phyloP scores from a whole-genome alignment of 2,797 vertebrate genomes.

The Morelia viridis region DNA sequence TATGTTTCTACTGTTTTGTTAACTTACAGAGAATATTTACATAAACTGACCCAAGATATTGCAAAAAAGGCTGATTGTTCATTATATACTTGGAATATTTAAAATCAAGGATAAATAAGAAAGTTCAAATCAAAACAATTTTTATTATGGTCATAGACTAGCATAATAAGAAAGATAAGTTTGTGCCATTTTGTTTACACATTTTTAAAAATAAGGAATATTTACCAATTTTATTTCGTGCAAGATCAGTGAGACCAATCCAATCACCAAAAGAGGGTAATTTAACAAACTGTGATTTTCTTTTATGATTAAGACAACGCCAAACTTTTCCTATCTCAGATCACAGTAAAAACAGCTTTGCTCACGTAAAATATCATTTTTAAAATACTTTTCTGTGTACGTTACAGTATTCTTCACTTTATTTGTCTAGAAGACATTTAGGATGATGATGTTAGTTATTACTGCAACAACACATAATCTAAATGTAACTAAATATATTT shows the following conservation, averaged over 20 bases:
- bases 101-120: constrained; percentile 28
- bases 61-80: constrained; percentile 14
- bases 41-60: neutral
- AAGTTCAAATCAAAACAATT: neutral
- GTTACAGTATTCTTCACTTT: constrained; percentile 29
- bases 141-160: neutral
- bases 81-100: neutral
- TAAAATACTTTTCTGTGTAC: constrained; percentile 13
- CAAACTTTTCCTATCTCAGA: constrained; percentile 29
- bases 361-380: constrained; percentile 32
- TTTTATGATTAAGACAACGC: constrained; percentile 31
- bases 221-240: constrained; percentile 18
- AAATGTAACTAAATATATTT: constrained; percentile 36
- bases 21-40: neutral
- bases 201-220: neutral
- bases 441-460: constrained; percentile 2
- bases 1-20: constrained; percentile 21
- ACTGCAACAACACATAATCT: neutral
- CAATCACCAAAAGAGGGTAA: constrained; percentile 24
- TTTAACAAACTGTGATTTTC: constrained; percentile 22
- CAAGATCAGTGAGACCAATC: constrained; percentile 31
- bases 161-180: constrained; percentile 1
- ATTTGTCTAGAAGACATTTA: constrained; percentile 24
- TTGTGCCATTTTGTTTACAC: neutral
- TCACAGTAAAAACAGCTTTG: constrained; percentile 32